Evolutionary conservation across 2,113 vertebrate species (phyloP).

Genomic region (Sminthopsis crassicaudata): DNA sequence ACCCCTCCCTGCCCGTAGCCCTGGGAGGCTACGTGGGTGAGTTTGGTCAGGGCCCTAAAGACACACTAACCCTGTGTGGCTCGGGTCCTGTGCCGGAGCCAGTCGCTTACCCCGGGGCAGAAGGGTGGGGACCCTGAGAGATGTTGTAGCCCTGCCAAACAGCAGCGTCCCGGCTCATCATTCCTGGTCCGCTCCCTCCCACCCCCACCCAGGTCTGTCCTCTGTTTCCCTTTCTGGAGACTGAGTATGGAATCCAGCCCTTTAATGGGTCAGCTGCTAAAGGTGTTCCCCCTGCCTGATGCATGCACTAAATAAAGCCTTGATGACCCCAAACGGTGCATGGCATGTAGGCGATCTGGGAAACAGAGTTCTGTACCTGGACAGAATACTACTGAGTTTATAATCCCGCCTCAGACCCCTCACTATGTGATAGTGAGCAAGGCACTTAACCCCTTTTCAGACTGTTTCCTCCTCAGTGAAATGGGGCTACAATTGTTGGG

Average conservation of each 20-base stretch:
- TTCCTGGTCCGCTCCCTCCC: neutral
- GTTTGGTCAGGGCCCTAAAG: neutral
- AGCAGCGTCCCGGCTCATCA: neutral
- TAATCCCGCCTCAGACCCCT: neutral
- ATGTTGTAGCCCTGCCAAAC: neutral
- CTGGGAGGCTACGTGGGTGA: neutral
- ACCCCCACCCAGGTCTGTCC: neutral
- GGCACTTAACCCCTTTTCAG: neutral
- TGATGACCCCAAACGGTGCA: neutral
- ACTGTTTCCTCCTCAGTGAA: neutral
- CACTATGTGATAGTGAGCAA: neutral
- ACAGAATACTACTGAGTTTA: neutral
- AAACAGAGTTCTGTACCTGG: neutral
- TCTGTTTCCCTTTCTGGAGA: neutral
- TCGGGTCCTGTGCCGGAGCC: neutral
- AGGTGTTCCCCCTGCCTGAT: neutral
- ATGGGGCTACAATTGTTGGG: neutral
- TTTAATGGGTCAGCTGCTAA: neutral
- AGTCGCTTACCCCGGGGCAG: neutral
- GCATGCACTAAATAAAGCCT: neutral
- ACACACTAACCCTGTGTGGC: neutral
- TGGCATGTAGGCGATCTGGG: neutral
- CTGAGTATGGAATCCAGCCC: neutral
- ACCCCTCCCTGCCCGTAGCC: neutral
- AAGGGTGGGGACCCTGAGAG: neutral